Evolutionary conservation across 2,888 invertebrate genomes (phyloP).

Genomic region (Drosophila imparisetae): DNA sequence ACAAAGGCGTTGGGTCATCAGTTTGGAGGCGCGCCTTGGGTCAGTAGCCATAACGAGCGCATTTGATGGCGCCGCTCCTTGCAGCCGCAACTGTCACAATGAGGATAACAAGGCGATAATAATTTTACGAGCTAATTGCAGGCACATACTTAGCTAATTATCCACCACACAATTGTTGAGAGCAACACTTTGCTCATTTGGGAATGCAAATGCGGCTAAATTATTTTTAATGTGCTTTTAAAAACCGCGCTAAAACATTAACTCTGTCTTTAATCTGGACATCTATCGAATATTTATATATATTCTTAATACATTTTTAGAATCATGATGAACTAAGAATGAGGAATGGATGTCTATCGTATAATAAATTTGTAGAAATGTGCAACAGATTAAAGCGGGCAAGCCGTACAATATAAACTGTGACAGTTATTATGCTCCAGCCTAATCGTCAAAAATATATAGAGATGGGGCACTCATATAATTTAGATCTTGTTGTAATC

Average conservation of each 20-base stretch:
- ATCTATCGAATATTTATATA: not conserved
- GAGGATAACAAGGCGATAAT: conserved; percentile 11
- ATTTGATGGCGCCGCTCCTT: conserved; percentile 47
- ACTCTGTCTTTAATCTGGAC: not conserved
- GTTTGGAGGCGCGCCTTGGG: conserved; percentile 37
- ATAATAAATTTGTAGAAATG: not conserved
- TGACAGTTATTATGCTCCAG: not conserved
- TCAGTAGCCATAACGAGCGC: conserved; percentile 52
- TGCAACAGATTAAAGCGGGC: not conserved
- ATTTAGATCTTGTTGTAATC: not conserved
- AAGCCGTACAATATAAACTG: not conserved
- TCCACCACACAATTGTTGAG: not conserved
- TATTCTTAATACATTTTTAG: not conserved
- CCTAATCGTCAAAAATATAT: not conserved
- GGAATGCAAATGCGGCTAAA: conserved; percentile 1
- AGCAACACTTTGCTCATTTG: conserved; percentile 12
- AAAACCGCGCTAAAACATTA: not conserved
- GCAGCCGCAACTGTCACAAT: conserved; percentile 6
- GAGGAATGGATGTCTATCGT: not conserved
- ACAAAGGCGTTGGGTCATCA: conserved; percentile 19
- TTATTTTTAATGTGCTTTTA: not conserved
- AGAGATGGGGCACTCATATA: not conserved
- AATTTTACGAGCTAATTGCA: conserved; percentile 33
- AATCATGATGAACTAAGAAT: not conserved
- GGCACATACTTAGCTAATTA: conserved; percentile 25